These are phyloP conservation scores for Lagria hirta DNA, from an alignment of 2,888 invertebrate genomes.

Conservation along the genomic window DNA sequence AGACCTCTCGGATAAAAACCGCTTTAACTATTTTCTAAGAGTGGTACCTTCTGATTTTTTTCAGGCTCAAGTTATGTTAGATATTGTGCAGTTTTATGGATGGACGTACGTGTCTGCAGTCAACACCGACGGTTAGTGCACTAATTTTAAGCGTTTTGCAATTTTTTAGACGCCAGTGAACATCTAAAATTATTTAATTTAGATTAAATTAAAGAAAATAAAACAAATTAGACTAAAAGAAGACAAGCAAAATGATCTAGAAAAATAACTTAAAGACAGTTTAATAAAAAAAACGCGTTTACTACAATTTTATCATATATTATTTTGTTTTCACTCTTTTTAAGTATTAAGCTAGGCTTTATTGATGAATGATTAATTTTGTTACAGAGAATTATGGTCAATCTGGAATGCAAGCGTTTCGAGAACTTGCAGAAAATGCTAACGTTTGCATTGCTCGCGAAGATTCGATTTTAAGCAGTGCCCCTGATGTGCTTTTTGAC, in stretches of 20 bases:
- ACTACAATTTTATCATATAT: too few species aligned
- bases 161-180: not conserved
- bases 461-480: conserved; percentile 64
- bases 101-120: conserved; percentile 80
- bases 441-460: conserved; percentile 73
- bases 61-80: conserved; percentile 74
- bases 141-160: not conserved
- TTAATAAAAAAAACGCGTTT: too few species aligned
- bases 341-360: too few species aligned
- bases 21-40: conserved; percentile 75
- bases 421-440: conserved; percentile 65
- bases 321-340: too few species aligned
- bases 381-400: conserved; percentile 74
- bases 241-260: too few species aligned
- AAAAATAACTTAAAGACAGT: too few species aligned
- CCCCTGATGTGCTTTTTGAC: conserved; percentile 60
- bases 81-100: conserved; percentile 66
- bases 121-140: conserved; percentile 69
- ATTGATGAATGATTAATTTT: too few species aligned
- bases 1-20: conserved; percentile 72
- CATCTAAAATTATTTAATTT: too few species aligned
- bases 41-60: conserved; percentile 78
- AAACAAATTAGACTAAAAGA: too few species aligned
- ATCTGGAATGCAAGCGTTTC: conserved; percentile 74
- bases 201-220: too few species aligned